Percentiles rank a stretch among this genome's conserved stretches.
phyloP scores from a whole-genome alignment of 2,797 vertebrate species.

The Acanthopagrus latus region DNA sequence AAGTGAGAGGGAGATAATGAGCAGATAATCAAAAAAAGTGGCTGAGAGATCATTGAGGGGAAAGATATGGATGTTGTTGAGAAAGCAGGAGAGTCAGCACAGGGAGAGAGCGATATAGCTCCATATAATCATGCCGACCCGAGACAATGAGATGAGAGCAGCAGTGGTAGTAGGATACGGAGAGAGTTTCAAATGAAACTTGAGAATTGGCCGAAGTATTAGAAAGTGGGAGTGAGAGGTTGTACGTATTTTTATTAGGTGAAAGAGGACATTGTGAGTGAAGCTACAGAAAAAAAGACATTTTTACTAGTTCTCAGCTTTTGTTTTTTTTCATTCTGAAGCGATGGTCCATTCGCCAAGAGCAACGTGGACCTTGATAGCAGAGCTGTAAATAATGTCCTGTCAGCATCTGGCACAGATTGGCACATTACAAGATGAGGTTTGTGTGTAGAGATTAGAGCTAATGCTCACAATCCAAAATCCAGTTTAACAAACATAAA shows the following conservation, averaged over 20 bases:
- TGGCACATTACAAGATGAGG: neutral
- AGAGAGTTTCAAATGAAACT: slow-evolving; percentile 10
- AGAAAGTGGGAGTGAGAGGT: neutral
- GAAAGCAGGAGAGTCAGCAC: slow-evolving; percentile 13
- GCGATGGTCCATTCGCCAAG: neutral
- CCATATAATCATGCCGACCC: slow-evolving; percentile 8
- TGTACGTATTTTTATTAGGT: slow-evolving; percentile 18
- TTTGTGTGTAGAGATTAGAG: neutral
- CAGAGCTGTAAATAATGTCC: neutral
- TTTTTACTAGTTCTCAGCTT: no score
- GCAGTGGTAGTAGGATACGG: neutral
- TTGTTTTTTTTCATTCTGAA: neutral
- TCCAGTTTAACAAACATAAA: neutral
- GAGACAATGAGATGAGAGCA: slow-evolving; percentile 18
- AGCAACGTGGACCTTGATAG: neutral
- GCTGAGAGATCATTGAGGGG: slow-evolving; percentile 1
- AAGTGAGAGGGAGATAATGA: slow-evolving; percentile 11
- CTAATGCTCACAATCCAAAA: no score
- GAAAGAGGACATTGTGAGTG: slow-evolving; percentile 9
- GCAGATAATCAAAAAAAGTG: slow-evolving; percentile 27
- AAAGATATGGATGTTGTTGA: slow-evolving; percentile 16
- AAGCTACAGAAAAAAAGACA: neutral
- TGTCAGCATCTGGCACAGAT: neutral
- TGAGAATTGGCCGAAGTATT: slow-evolving; percentile 15
- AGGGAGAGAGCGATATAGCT: neutral